Base-by-base conservation (phyloP, 2,113 vertebrate species). In the Sinocyclocheilus rhinocerous region DNA sequence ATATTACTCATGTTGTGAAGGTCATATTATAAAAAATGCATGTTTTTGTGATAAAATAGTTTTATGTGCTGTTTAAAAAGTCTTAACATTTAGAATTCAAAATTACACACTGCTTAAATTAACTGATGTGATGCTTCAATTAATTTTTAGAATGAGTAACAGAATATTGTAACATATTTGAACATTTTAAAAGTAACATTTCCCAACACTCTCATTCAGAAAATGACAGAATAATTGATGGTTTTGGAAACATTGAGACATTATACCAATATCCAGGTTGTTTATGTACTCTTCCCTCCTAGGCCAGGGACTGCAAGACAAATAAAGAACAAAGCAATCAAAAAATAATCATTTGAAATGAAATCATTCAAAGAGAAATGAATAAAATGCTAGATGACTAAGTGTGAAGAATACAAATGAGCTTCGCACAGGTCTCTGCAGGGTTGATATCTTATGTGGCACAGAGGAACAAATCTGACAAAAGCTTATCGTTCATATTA, bases 401-500 rank as follows among this genome's bases (percentile, higher is more conserved):
- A 45, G 59, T 24, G 15, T 63, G 59, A 81, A 18, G 36, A 81
- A 65, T 48, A 81, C 4, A 45, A 81, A 81, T 65, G 22, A 65
- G 59, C 36, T 15, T 48, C 0, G 8, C 57, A 13, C 57, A 22
- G 33, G 33, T 80, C 36, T 80, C 22, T 65, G 78, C 57, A 16
- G 20, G 24, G 76, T 10, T n/a, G 1, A 59, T 13, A n/a, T 79
- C 76, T n/a, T 57, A 16, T 61, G 11, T 39, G 55, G 8, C 13
- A 63, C 6, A 26, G 33, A 59, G 55, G 6, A 81, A 81, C 22
- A 26, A 81, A 81, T 65, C 78, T 48, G 39, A 65, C 59, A 65
- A 81, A 42, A 81, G 78, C 36, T 45, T 45, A 81, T 65, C 22
- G 1, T 81, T 81, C 45, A 81, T 81, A 65, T 81, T 65, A 81